Percentiles rank a stretch among this genome's conserved stretches.
These are phyloP conservation scores for Drepana falcataria DNA, from an alignment of 2,888 invertebrate species.

Conservation along the genomic window DNA sequence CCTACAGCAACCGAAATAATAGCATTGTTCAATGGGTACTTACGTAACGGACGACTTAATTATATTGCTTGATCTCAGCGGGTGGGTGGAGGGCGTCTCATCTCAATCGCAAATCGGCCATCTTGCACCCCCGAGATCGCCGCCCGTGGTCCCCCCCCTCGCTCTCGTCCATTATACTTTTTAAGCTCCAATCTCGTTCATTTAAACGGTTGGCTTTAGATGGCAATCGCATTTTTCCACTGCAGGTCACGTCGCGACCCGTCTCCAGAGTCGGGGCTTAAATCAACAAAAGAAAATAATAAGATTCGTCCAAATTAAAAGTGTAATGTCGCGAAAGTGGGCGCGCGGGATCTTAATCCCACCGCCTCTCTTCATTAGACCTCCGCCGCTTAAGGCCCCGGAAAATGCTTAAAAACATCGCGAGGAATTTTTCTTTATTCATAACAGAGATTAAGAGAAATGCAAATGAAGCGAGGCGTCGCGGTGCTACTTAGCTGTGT, in stretches of 20 bases:
- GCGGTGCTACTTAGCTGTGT: slow-evolving; percentile 75
- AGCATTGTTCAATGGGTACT: slow-evolving; percentile 35
- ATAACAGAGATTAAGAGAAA: slow-evolving; percentile 76
- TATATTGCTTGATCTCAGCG: slow-evolving; percentile 73
- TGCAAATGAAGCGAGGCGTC: slow-evolving; percentile 75
- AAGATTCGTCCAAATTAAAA: slow-evolving; percentile 86
- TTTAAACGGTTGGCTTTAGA: slow-evolving; percentile 85
- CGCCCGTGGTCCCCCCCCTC: slow-evolving; percentile 68
- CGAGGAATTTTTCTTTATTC: slow-evolving; percentile 76
- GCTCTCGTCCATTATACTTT: slow-evolving; percentile 83
- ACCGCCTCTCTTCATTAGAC: slow-evolving; percentile 70
- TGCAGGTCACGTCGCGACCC: slow-evolving; percentile 82
- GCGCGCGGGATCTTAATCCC: slow-evolving; percentile 54
- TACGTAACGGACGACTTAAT: slow-evolving; percentile 60
- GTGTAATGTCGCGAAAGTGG: slow-evolving; percentile 80
- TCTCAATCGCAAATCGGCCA: slow-evolving; percentile 80
- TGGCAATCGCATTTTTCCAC: slow-evolving; percentile 85
- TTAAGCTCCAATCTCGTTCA: slow-evolving; percentile 86
- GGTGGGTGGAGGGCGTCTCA: slow-evolving; percentile 56
- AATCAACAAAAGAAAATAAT: slow-evolving; percentile 84
- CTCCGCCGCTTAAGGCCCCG: slow-evolving; percentile 48
- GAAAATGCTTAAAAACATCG: slow-evolving; percentile 65
- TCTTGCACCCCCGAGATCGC: slow-evolving; percentile 74
- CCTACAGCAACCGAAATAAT: slow-evolving; percentile 13
- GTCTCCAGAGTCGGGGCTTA: slow-evolving; percentile 80